Evolutionary conservation across 64 coral and sea anemone genomes (phyloP), one percentile per base, ranked within the genome.

Genomic region (Montipora cactus): DNA sequence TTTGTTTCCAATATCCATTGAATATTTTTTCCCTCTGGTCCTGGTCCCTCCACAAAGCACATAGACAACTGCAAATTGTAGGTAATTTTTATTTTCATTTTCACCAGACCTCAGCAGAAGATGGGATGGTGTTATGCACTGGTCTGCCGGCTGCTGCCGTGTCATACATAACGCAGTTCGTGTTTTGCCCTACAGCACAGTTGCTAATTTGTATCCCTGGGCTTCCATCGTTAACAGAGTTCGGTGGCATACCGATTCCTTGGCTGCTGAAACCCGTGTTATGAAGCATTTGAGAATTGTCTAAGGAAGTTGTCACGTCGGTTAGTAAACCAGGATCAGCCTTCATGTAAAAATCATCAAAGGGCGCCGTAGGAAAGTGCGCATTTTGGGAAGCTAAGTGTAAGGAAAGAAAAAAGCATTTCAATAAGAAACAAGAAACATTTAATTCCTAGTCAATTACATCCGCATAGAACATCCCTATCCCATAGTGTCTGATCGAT

Each of bases 261-360:
- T 70, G 82, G 45, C 12, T 70, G 61, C 50, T 86, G 51, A 86
- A 86, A 71, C 82, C 82, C 62, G 82, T 69, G 19, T 86, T 86
- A 22, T 86, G 82, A 86, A 86, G 18, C 82, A 86, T 86, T 86
- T 86, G 82, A 86, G 82, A 72, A 72, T 86, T 86, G 45, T 72
- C 82, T 66, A 86, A 50, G 3, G 64, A 12, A 10, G 82, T 49
- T 5, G 61, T 13, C 18, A 86, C 66, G 48, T 86, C 82, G 16
- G 15, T 72, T 44, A 66, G 62, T 19, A 86, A 72, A 50, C 82
- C 66, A 86, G 64, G 16, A 86, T 86, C 82, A 71, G 5, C 37
- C 82, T 86, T 86, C 66, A 86, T 86, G 82, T 86, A 86, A 72
- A 86, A 86, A 18, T 86, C 82, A 86, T 86, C 82, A 72, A 86